Percentiles rank a stretch among this genome's conserved stretches.
Evolutionary conservation across 2,797 vertebrate species (phyloP).

Genomic region (Pangasius macronema): DNA sequence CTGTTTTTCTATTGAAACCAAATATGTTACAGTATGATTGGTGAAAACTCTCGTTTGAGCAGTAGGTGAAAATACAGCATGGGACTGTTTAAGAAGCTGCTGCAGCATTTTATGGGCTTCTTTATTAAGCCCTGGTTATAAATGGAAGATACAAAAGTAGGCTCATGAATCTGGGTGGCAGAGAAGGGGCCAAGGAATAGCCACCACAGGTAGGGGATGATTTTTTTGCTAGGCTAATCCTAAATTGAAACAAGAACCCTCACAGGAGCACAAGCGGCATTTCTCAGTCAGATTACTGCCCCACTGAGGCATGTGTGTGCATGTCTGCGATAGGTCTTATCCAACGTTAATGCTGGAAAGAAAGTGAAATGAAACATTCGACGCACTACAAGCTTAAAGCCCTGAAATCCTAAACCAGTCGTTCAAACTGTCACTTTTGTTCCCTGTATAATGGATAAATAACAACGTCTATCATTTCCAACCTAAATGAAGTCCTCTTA

Average conservation of each 20-base stretch:
- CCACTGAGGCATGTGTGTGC: background rate
- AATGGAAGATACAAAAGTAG: background rate
- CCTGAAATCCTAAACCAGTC: background rate
- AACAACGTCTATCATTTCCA: background rate
- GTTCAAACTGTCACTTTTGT: background rate
- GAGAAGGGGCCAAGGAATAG: background rate
- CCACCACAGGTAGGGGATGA: background rate
- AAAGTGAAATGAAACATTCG: background rate
- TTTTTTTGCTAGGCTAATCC: slow-evolving; percentile 18
- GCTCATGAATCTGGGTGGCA: background rate
- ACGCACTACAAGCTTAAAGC: background rate
- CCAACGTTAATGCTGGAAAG: background rate
- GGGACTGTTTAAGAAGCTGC: background rate
- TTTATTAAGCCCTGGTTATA: slow-evolving; percentile 2
- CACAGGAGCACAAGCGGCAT: background rate
- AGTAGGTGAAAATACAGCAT: background rate
- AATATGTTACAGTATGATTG: background rate
- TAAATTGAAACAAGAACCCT: background rate
- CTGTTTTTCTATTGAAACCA: no score
- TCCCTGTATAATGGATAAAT: background rate
- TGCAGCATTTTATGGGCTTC: background rate
- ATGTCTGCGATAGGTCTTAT: background rate
- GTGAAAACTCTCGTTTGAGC: background rate
- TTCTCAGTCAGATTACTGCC: background rate
- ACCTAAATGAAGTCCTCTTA: background rate